Percentiles rank a stretch among this genome's conserved stretches.
These are phyloP conservation scores for Cottoperca gobio DNA, from an alignment of 2,797 vertebrate species.

Conservation along the genomic window DNA sequence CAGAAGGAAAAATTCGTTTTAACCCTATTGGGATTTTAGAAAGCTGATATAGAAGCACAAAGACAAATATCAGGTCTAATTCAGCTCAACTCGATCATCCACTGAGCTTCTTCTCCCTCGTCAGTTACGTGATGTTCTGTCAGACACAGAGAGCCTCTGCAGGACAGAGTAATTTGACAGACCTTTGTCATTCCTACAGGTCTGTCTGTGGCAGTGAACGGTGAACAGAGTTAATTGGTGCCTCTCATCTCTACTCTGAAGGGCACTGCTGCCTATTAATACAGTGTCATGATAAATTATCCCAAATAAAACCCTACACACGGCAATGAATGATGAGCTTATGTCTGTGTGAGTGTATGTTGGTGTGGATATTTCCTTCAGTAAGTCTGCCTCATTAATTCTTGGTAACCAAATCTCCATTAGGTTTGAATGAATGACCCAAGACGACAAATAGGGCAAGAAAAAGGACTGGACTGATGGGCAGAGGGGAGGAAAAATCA, in stretches of 20 bases:
- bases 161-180: conserved; percentile 92
- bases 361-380: conserved; percentile 45
- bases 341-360: conserved; percentile 62
- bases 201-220: conserved; percentile 90
- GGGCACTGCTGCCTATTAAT: conserved; percentile 94
- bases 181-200: conserved; percentile 95
- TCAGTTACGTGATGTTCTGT: conserved; percentile 71
- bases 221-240: conserved; percentile 94
- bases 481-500: conserved; percentile 35
- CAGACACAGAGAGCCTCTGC: conserved; percentile 61
- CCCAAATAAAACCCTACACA: conserved; percentile 94
- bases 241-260: conserved; percentile 94
- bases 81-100: conserved; percentile 10
- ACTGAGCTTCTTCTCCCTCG: conserved; percentile 24
- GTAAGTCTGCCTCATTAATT: conserved; percentile 63
- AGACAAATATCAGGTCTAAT: neutral
- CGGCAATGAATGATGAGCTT: conserved; percentile 94
- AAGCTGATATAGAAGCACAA: neutral
- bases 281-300: conserved; percentile 97
- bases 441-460: conserved; percentile 38
- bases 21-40: neutral
- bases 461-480: conserved; percentile 40
- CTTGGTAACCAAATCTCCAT: conserved; percentile 66
- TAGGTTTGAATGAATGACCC: conserved; percentile 61
- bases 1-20: neutral